Evolutionary conservation across 1,140 invertebrate species (phyloP).

Genomic region (Megalonaias nervosa): DNA sequence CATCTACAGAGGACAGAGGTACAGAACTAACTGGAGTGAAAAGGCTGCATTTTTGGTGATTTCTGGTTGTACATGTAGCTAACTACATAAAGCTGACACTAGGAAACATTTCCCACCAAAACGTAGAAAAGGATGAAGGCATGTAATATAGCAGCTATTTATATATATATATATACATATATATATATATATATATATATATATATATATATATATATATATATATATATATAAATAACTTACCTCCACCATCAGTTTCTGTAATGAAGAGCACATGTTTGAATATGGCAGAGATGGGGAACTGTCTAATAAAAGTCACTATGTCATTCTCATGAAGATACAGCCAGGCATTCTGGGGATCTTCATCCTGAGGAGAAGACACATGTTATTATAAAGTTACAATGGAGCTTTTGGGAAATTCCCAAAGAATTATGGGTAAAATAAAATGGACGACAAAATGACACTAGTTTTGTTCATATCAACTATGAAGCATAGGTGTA

Average conservation of each 20-base stretch:
- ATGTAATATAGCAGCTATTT: no score
- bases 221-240: slow-evolving; percentile 2
- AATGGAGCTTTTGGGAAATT: background rate
- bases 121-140: no score
- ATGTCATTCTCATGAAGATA: slow-evolving; percentile 83
- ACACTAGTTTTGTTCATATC: background rate
- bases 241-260: slow-evolving; percentile 15
- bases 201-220: slow-evolving; percentile 1
- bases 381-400: background rate
- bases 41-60: no score
- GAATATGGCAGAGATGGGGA: slow-evolving; percentile 82
- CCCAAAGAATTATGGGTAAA: no score
- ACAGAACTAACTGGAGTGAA: no score
- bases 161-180: no score
- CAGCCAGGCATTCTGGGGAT: slow-evolving; percentile 71
- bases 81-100: no score
- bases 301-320: slow-evolving; percentile 82
- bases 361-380: slow-evolving; percentile 76
- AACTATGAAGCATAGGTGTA: background rate
- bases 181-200: no score
- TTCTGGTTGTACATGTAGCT: no score
- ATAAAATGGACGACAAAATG: background rate
- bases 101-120: no score
- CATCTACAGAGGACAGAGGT: no score
- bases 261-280: slow-evolving; percentile 71